phyloP scores from a whole-genome alignment of 2,797 vertebrate genomes.

The Meriones psammophilus region DNA sequence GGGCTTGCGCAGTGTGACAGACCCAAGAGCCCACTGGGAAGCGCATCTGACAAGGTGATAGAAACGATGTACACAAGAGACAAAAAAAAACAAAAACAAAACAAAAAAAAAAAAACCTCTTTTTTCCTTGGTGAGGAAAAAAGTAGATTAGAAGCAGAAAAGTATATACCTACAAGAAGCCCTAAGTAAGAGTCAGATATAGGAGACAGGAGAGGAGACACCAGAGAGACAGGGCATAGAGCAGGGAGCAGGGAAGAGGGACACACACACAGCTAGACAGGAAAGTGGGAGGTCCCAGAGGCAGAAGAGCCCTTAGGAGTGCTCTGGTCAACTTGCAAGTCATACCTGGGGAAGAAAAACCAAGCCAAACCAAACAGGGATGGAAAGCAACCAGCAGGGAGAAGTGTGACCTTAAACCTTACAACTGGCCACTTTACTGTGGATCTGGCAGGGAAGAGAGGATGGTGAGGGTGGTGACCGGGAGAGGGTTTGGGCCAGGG shows the following conservation, averaged over 20 bases:
- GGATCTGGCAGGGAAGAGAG: too few species aligned
- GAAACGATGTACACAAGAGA: background rate
- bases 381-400: background rate
- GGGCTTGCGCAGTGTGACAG: background rate
- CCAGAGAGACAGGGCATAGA: background rate
- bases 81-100: too few species aligned
- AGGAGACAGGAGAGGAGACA: background rate
- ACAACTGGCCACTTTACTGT: background rate
- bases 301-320: background rate
- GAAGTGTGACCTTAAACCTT: background rate
- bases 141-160: background rate
- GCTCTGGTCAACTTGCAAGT: background rate
- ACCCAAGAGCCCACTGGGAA: too few species aligned
- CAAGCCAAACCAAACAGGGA: background rate
- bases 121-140: background rate
- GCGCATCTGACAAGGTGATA: rapidly evolving
- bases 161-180: background rate
- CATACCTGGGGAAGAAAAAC: background rate
- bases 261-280: background rate
- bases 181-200: background rate
- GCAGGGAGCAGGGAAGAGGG: background rate
- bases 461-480: background rate
- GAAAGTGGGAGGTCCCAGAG: background rate
- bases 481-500: too few species aligned
- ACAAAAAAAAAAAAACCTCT: background rate